A percentile compares a stretch with the other conserved stretches of the same genome.
These are phyloP conservation scores for Chloropsis cyanopogon DNA, from an alignment of 2,113 vertebrate genomes.

Conservation along the genomic window DNA sequence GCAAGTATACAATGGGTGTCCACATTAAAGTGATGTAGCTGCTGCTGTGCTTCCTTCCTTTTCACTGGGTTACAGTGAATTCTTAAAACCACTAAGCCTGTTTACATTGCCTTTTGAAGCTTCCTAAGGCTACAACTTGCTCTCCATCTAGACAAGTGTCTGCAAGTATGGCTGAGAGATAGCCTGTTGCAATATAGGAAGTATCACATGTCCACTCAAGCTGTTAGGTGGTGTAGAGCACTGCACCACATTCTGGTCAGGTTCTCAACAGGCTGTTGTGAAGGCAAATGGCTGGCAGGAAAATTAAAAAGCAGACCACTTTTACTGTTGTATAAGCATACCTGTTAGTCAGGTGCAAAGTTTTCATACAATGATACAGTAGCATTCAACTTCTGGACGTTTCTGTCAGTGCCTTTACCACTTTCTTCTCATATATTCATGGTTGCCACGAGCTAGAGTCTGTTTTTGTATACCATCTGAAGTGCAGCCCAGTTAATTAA, in stretches of 20 bases:
- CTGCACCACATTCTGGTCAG: fast-evolving
- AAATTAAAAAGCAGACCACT: neutral
- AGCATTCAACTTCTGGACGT: neutral
- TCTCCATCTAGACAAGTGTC: neutral
- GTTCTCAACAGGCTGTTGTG: neutral
- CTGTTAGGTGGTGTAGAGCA: neutral
- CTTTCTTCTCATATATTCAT: neutral
- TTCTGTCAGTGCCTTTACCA: neutral
- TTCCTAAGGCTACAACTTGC: neutral
- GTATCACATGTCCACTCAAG: neutral
- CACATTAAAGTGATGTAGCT: neutral
- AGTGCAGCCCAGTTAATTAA: neutral
- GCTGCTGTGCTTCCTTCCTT: neutral
- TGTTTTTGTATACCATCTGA: neutral
- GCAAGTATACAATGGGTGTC: neutral
- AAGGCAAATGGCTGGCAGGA: neutral
- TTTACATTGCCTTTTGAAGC: neutral
- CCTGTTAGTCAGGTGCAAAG: neutral
- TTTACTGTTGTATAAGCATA: neutral
- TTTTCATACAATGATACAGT: neutral
- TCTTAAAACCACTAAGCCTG: neutral
- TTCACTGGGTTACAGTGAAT: neutral
- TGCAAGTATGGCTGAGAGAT: neutral
- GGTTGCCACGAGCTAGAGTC: neutral
- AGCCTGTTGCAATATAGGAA: neutral